A percentile compares a stretch with the other conserved stretches of the same genome.
Conservation (phyloP, 2,888 invertebrate genomes). For the Epistrophe eligans region DNA sequence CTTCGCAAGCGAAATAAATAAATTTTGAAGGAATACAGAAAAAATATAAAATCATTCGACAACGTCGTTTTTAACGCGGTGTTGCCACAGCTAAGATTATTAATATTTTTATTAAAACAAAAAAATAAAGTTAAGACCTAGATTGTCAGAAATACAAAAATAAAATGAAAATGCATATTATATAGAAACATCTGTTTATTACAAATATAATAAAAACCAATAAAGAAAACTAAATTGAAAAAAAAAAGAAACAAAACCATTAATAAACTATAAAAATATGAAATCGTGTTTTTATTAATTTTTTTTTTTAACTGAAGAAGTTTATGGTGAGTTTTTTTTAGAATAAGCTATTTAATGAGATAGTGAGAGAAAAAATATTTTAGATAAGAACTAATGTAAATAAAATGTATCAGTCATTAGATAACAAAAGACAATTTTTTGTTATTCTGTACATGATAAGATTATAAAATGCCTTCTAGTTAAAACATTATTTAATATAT, state of each 20-base stretch:
- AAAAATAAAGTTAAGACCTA: constrained; percentile 57
- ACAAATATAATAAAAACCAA: constrained; percentile 67
- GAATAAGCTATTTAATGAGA: too few species aligned
- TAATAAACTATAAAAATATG: constrained; percentile 76
- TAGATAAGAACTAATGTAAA: too few species aligned
- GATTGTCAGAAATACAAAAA: constrained; percentile 69
- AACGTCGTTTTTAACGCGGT: constrained; percentile 54
- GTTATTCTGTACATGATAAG: too few species aligned
- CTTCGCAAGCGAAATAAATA: constrained; percentile 78
- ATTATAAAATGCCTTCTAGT: too few species aligned
- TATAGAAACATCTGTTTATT: constrained; percentile 78
- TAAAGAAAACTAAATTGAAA: constrained; percentile 54
- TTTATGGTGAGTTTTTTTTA: background rate
- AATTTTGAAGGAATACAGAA: constrained; percentile 61
- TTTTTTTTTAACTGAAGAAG: background rate
- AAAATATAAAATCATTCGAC: constrained; percentile 67
- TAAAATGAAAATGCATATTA: constrained; percentile 78
- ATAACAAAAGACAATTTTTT: too few species aligned
- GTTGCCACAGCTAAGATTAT: constrained; percentile 74
- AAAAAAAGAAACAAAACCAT: constrained; percentile 77
- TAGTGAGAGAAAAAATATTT: too few species aligned
- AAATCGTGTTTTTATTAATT: background rate
- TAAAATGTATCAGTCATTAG: too few species aligned
- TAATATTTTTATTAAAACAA: constrained; percentile 70
- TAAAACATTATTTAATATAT: too few species aligned